These are phyloP conservation scores for Catharus ustulatus DNA, from an alignment of 2,797 vertebrate genomes.

Conservation along the genomic window DNA sequence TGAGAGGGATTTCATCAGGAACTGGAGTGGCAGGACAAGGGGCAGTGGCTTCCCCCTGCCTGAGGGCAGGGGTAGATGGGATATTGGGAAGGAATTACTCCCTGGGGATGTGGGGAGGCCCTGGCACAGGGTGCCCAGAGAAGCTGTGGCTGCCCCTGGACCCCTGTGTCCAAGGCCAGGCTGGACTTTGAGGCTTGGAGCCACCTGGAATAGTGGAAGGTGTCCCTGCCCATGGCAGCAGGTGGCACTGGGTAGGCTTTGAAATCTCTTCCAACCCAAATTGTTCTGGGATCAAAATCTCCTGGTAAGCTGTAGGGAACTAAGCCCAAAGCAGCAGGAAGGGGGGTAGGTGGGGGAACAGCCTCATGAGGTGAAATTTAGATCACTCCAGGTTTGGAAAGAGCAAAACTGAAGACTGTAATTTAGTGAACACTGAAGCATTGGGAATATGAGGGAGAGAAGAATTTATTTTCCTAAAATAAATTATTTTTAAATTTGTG, in stretches of 20 bases:
- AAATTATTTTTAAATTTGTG: fast-evolving
- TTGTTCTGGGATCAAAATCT: not conserved
- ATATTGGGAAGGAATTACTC: not conserved
- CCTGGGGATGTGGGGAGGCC: not conserved
- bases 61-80: fast-evolving
- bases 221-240: not conserved
- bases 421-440: not conserved
- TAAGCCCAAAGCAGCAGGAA: not conserved
- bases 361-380: fast-evolving
- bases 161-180: not conserved
- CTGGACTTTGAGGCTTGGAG: not conserved
- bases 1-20: not conserved
- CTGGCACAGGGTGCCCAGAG: not conserved
- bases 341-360: too few relatives aligned
- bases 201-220: fast-evolving
- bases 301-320: not conserved
- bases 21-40: not conserved
- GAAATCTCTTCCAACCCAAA: not conserved
- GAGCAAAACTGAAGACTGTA: not conserved
- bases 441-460: not conserved
- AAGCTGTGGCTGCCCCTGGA: not conserved
- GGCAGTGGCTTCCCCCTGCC: not conserved
- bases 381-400: not conserved
- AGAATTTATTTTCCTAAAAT: not conserved
- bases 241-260: fast-evolving